Evolutionary conservation across 2,888 invertebrate species (phyloP).

Genomic region (Muscina levida): DNA sequence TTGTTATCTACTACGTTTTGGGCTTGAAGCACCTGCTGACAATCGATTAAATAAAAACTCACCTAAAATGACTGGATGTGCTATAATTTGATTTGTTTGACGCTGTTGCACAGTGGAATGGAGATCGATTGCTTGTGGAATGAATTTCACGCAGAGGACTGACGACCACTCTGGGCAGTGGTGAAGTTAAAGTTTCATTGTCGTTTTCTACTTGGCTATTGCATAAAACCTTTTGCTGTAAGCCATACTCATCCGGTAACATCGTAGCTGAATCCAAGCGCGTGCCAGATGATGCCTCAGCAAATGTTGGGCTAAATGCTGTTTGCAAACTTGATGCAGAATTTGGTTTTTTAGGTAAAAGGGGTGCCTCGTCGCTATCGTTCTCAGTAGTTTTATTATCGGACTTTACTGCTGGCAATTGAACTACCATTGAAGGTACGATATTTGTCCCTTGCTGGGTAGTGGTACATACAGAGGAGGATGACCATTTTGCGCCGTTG

Average conservation of each 20-base stretch:
- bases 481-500: conserved; percentile 68
- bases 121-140: conserved; percentile 74
- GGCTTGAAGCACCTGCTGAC: no score
- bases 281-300: conserved; percentile 35
- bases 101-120: conserved; percentile 75
- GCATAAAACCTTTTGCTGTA: conserved; percentile 32
- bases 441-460: conserved; percentile 37
- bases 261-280: conserved; percentile 50
- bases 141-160: conserved; percentile 76
- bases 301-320: conserved; percentile 59
- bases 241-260: conserved; percentile 44
- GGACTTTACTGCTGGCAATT: conserved; percentile 35
- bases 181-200: conserved; percentile 58
- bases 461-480: conserved; percentile 1
- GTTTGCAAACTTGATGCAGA: conserved; percentile 56
- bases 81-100: conserved; percentile 54
- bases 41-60: conserved; percentile 28
- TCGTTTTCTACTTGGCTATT: conserved; percentile 55
- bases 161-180: conserved; percentile 73
- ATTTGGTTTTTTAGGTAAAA: conserved; percentile 58
- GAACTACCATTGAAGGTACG: conserved; percentile 5
- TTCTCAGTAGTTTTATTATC: conserved; percentile 34
- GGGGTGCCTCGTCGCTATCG: conserved; percentile 50
- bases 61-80: conserved; percentile 63
- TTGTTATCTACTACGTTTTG: no score